Percentiles rank a stretch among this genome's conserved stretches.
Conservation (phyloP, 2,888 invertebrate genomes). For the Cataglyphis cursor region DNA sequence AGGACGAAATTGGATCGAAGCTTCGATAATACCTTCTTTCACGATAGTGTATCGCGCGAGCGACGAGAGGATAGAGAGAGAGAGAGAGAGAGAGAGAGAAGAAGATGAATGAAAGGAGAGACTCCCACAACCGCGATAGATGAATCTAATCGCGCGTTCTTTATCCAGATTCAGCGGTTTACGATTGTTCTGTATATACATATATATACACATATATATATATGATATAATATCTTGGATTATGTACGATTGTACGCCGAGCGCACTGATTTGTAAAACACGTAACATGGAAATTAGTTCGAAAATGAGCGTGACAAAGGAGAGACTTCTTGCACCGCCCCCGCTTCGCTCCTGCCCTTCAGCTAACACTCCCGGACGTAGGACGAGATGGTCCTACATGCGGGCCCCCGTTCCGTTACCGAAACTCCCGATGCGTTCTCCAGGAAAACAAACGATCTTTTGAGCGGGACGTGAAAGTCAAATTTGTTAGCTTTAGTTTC, state of each 20-base stretch:
- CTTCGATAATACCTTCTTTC: not conserved
- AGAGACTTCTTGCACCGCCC: slow-evolving; percentile 66
- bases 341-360: slow-evolving; percentile 65
- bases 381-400: not conserved
- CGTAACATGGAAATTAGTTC: slow-evolving; percentile 65
- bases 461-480: not conserved
- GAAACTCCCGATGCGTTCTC: not conserved
- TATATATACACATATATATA: slow-evolving; percentile 67
- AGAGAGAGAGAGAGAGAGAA: slow-evolving; percentile 9
- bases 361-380: slow-evolving; percentile 27
- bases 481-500: not conserved
- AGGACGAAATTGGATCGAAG: not conserved
- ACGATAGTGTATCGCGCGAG: not conserved
- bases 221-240: slow-evolving; percentile 81
- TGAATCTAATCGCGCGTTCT: slow-evolving; percentile 77
- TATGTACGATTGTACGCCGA: slow-evolving; percentile 82
- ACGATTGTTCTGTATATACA: slow-evolving; percentile 80
- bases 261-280: slow-evolving; percentile 84
- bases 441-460: not conserved
- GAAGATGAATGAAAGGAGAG: not conserved
- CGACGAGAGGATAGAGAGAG: not conserved
- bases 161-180: slow-evolving; percentile 76
- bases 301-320: slow-evolving; percentile 56
- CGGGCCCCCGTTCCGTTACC: not conserved
- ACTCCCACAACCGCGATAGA: slow-evolving; percentile 66